A percentile compares a stretch with the other conserved stretches of the same genome.
Evolutionary conservation across 2,797 vertebrate genomes (phyloP).

Genomic region (Hapalemur alaotrensis): DNA sequence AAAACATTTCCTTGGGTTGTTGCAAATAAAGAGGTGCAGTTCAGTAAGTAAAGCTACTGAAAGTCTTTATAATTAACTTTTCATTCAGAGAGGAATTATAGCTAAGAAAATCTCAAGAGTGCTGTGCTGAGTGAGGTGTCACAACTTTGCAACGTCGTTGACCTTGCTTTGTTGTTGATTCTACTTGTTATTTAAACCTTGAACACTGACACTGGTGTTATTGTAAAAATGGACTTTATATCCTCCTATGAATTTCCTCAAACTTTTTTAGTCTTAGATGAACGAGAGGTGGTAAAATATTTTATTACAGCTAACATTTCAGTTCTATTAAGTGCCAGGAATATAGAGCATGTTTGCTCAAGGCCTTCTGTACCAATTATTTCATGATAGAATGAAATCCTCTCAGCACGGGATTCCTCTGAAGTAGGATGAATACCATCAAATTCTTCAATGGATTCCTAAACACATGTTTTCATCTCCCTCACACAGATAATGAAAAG

Average conservation of each 20-base stretch:
- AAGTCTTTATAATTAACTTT: background rate
- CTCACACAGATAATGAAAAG: slow-evolving; percentile 38
- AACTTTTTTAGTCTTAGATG: background rate
- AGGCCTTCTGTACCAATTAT: background rate
- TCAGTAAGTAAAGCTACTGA: background rate
- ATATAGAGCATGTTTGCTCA: background rate
- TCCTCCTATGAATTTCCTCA: background rate
- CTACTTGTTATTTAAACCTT: background rate
- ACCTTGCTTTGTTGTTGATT: background rate
- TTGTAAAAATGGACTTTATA: background rate
- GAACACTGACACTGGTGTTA: background rate
- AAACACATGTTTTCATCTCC: slow-evolving; percentile 49
- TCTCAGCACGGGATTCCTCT: background rate
- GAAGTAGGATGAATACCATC: background rate
- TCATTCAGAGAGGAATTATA: background rate
- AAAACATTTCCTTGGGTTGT: background rate
- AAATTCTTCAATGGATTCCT: slow-evolving; percentile 37
- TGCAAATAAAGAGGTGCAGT: background rate
- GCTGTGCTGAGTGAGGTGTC: background rate
- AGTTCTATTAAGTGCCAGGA: background rate
- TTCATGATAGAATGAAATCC: background rate
- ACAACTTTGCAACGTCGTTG: background rate
- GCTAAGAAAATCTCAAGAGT: background rate
- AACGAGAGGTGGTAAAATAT: slow-evolving; percentile 10
- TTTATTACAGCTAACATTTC: background rate